phyloP scores from a whole-genome alignment of 2,113 vertebrate genomes.

The Leptobrachium leishanense region DNA sequence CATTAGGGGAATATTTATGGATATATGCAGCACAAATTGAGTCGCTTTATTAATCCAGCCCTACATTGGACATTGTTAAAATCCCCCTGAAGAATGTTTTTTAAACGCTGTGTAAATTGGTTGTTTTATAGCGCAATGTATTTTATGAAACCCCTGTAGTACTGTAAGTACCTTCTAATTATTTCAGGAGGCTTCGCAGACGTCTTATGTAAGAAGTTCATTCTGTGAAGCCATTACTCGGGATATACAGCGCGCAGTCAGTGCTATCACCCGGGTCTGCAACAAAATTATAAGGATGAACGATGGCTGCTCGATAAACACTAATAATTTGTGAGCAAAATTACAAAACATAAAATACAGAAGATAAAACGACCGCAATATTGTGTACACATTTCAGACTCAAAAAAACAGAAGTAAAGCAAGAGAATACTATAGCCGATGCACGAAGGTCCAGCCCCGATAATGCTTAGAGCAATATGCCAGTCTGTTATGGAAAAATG shows the following conservation, averaged over 20 bases:
- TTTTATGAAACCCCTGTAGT: conserved; percentile 39
- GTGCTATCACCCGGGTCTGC: background rate
- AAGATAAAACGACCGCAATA: background rate
- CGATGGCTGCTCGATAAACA: conserved; percentile 22
- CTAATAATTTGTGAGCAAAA: background rate
- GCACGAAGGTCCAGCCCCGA: no score
- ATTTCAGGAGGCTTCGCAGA: conserved; percentile 40
- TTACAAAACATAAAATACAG: background rate
- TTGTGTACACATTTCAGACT: background rate
- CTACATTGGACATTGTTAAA: conserved; percentile 31
- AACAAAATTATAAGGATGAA: conserved; percentile 3
- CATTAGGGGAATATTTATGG: conserved; percentile 45
- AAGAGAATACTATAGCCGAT: background rate
- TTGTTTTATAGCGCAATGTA: conserved; percentile 44
- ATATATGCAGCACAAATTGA: conserved; percentile 35
- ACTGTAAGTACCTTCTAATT: conserved; percentile 43
- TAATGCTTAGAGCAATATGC: no score
- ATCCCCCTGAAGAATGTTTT: conserved; percentile 43
- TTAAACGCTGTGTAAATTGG: conserved; percentile 42
- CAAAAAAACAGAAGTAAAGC: background rate
- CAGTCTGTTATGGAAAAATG: no score
- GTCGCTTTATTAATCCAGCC: conserved; percentile 40
- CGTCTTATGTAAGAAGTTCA: conserved; percentile 4
- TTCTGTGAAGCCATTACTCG: conserved; percentile 7
- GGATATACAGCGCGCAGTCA: background rate